Evolutionary conservation across 2,113 vertebrate species (phyloP), one percentile per base, ranked within the genome.

Genomic region (Eublepharis macularius): DNA sequence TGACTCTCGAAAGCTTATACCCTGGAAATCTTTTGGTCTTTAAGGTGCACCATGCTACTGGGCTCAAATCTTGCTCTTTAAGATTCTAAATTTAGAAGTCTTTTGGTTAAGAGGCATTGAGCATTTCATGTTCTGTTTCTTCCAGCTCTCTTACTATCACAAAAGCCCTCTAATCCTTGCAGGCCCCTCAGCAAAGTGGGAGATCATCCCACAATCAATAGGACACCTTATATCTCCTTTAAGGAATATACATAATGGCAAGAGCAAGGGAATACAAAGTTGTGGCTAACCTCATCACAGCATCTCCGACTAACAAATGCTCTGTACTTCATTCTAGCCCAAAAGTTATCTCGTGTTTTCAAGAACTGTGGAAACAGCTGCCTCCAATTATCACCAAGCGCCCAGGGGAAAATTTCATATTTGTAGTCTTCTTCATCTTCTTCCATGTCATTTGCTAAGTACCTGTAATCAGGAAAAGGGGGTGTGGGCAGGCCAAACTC

Each of bases 381-480:
- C 3, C 76, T 82, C 95, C 95, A 94, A 1, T 81, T 66, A 1
- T 78, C 73, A 0, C 95, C 95, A 13, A 95, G 86, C 0, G 95
- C 94, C 96, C 95, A 94, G 0, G 91, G 93, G 0, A 96, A 93
- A 78, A 96, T 95, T 79, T 90, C 88, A 19, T 90, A 95, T 49
- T 96, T 96, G 68, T 90, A 90, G 6, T 96, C 93, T 81, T 96
- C 95, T 17, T 89, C 77, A 2, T 96, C 95, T 73, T 96, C 96
- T 70, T 95, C 95, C 95, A 95, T 94, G 85, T 96, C 96, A 11
- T 92, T 96, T 0, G 95, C 95, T 63, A 97, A 90, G 90, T 94
- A 96, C 79, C 95, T 96, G 78, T 0, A 1, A 4, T 47, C n/a
- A 32, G 39, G 13, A n/a, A 9, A 34, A 1, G 1, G 6, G 6